Evolutionary conservation across 1,140 invertebrate genomes (phyloP).

Genomic region (Laupala kohalensis): DNA sequence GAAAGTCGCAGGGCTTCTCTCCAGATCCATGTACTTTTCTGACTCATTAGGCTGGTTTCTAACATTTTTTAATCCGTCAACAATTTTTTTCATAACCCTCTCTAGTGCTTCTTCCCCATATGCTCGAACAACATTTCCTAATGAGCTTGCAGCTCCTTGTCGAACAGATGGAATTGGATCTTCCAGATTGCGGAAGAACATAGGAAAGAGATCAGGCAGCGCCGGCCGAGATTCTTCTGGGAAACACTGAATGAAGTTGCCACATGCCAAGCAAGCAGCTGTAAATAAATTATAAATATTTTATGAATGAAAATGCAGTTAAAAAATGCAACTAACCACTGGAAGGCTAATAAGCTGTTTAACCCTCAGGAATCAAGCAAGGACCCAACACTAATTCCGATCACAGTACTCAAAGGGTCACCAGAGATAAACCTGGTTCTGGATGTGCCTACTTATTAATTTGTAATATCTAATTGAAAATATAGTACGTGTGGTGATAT

Average conservation of each 20-base stretch:
- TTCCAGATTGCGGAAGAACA: slow-evolving; percentile 39
- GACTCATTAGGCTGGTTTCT: slow-evolving; percentile 28
- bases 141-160: slow-evolving; percentile 37
- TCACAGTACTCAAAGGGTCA: too few relatives aligned
- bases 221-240: slow-evolving; percentile 32
- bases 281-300: slow-evolving; percentile 21
- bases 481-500: too few relatives aligned
- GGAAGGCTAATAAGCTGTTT: too few relatives aligned
- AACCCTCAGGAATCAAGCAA: too few relatives aligned
- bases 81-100: slow-evolving; percentile 19
- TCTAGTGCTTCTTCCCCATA: slow-evolving; percentile 29
- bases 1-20: slow-evolving; percentile 31
- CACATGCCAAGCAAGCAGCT: slow-evolving; percentile 45
- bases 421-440: too few relatives aligned
- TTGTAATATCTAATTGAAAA: too few relatives aligned
- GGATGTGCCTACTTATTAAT: too few relatives aligned
- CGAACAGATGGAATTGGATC: slow-evolving; percentile 41
- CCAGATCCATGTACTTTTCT: slow-evolving; percentile 31
- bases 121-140: slow-evolving; percentile 35
- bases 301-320: too few relatives aligned
- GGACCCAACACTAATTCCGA: too few relatives aligned
- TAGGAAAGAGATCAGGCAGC: slow-evolving; percentile 31
- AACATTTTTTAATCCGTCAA: slow-evolving; percentile 22
- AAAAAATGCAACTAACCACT: too few relatives aligned
- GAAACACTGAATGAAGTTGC: slow-evolving; percentile 38